Evolutionary conservation across 2,797 vertebrate genomes (phyloP).

Genomic region (Mus spretus): DNA sequence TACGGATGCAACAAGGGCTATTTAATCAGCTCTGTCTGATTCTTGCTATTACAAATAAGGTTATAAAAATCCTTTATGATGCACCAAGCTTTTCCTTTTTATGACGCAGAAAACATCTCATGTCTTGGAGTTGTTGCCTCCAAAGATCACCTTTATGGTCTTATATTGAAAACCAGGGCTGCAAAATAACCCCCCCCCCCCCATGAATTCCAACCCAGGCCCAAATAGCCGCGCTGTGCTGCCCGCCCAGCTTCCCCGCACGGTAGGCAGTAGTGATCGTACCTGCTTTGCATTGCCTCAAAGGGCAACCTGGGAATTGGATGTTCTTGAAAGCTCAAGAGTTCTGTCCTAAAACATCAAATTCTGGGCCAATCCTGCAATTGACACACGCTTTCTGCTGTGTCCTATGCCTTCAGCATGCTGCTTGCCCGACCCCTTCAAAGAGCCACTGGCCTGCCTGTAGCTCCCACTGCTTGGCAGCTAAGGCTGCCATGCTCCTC

Average conservation of each 20-base stretch:
- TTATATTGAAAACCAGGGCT: neutral
- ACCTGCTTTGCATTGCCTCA: neutral
- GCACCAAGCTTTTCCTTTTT: neutral
- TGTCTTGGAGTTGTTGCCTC: neutral
- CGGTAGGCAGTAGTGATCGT: neutral
- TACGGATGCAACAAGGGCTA: neutral
- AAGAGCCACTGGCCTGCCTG: neutral
- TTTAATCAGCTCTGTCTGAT: neutral
- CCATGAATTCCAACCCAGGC: neutral
- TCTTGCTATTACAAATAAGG: neutral
- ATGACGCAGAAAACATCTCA: constrained; percentile 31
- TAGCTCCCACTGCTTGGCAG: neutral
- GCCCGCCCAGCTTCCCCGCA: neutral
- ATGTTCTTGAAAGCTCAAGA: neutral
- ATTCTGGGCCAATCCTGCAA: neutral
- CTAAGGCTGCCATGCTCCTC: neutral
- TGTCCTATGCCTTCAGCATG: neutral
- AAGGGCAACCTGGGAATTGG: constrained; percentile 6
- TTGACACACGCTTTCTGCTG: neutral
- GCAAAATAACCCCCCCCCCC: neutral
- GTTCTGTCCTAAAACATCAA: neutral
- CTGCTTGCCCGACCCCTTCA: neutral
- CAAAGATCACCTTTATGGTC: neutral
- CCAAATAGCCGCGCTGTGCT: neutral
- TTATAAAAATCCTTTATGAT: neutral